Percentiles rank a stretch among this genome's conserved stretches.
Evolutionary conservation across 2,888 invertebrate species (phyloP).

Genomic region (Aphodius granarius): DNA sequence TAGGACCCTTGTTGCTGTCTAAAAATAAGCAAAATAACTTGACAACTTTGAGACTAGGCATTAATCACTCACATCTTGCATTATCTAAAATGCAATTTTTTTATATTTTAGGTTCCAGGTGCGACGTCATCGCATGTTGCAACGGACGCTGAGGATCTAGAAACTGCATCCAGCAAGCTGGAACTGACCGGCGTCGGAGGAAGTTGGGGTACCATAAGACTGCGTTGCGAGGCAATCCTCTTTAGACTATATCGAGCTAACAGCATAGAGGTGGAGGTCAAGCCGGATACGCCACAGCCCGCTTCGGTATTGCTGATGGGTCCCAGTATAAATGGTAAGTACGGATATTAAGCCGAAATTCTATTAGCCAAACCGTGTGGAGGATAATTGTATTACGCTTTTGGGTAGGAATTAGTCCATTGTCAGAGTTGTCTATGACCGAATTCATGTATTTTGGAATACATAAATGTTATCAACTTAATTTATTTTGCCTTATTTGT

Average conservation of each 20-base stretch:
- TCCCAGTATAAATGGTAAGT: constrained; percentile 43
- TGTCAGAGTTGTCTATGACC: too few relatives aligned
- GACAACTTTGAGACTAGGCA: too few relatives aligned
- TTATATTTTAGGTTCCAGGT: constrained; percentile 59
- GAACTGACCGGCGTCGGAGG: constrained; percentile 60
- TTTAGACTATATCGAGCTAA: constrained; percentile 64
- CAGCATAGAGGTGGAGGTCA: constrained; percentile 62
- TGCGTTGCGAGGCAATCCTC: constrained; percentile 66
- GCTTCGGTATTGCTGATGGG: constrained; percentile 61
- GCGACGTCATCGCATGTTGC: constrained; percentile 62
- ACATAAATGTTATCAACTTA: too few relatives aligned
- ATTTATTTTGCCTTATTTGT: too few relatives aligned
- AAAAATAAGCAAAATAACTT: too few relatives aligned
- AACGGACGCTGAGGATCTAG: constrained; percentile 61
- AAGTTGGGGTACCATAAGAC: constrained; percentile 60
- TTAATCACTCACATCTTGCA: too few relatives aligned
- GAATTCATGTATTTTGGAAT: too few relatives aligned
- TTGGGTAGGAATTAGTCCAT: neutral
- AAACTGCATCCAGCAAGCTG: constrained; percentile 61
- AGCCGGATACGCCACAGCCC: constrained; percentile 63
- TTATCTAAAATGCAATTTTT: constrained; percentile 17
- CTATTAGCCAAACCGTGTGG: neutral
- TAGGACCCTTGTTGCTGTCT: too few relatives aligned
- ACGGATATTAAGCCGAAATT: neutral
- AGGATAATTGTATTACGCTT: neutral